Conservation (phyloP, 2,113 vertebrate species). For the Cheirogaleus medius region DNA sequence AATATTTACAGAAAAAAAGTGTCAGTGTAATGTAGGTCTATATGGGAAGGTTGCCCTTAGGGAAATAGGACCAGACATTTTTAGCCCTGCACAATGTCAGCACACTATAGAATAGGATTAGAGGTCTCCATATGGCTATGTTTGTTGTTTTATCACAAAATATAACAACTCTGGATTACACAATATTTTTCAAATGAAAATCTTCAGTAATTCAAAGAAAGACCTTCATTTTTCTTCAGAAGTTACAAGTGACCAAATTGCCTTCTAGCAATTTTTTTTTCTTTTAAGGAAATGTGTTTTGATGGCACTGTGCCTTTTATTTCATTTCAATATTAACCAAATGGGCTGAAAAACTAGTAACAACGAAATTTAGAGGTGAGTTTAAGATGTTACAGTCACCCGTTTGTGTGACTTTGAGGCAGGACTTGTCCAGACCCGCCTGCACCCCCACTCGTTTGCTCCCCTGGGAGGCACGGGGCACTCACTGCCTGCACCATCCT, state of each 20-base stretch:
- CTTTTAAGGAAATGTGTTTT: slow-evolving; percentile 28
- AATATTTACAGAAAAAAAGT: slow-evolving; percentile 61
- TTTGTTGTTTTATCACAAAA: slow-evolving; percentile 41
- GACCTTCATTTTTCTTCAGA: neutral
- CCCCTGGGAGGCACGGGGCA: neutral
- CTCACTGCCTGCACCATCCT: neutral
- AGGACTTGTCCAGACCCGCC: neutral
- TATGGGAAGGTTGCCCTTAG: neutral
- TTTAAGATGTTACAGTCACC: neutral
- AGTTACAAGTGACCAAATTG: slow-evolving; percentile 50
- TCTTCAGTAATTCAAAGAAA: neutral
- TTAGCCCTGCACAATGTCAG: neutral
- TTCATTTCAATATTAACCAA: slow-evolving; percentile 16
- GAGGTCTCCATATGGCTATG: neutral
- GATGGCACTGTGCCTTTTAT: neutral
- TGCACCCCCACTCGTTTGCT: neutral
- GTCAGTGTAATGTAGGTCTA: neutral
- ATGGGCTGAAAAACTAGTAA: neutral
- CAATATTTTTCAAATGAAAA: slow-evolving; percentile 45
- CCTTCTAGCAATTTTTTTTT: slow-evolving; percentile 25
- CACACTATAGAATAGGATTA: neutral
- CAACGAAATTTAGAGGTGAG: slow-evolving; percentile 12
- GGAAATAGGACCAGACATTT: slow-evolving; percentile 15
- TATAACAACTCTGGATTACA: neutral
- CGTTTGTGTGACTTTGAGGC: neutral